A percentile compares a stretch with the other conserved stretches of the same genome.
Conservation (phyloP, 2,888 invertebrate genomes). For the Thumatha senex region DNA sequence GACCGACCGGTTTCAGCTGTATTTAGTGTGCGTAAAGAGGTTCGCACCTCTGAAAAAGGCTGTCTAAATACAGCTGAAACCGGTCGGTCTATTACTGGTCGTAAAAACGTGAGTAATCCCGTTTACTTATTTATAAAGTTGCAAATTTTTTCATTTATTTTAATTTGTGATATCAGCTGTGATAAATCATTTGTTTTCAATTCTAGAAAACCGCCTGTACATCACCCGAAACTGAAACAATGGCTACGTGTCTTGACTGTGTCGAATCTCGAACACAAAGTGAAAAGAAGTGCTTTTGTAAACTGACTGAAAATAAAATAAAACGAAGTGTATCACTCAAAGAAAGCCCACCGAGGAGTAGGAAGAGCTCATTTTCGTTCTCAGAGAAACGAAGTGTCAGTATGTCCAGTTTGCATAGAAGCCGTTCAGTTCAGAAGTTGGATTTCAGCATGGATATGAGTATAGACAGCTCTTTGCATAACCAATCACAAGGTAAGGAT, state of each 20-base stretch:
- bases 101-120: too few relatives aligned
- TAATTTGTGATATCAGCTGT: too few relatives aligned
- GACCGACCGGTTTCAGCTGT: too few relatives aligned
- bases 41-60: too few relatives aligned
- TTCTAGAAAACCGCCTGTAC: conserved; percentile 73
- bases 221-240: conserved; percentile 70
- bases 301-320: conserved; percentile 60
- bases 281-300: conserved; percentile 62
- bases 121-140: too few relatives aligned
- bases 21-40: too few relatives aligned
- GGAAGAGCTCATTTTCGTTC: conserved; percentile 57
- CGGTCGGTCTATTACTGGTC: too few relatives aligned
- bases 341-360: conserved; percentile 62
- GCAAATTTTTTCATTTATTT: too few relatives aligned
- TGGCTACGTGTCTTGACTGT: conserved; percentile 70
- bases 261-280: conserved; percentile 47
- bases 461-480: conserved; percentile 71
- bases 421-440: conserved; percentile 76
- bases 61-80: too few relatives aligned
- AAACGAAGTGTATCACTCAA: conserved; percentile 69
- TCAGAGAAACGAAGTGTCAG: conserved; percentile 70
- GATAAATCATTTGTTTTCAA: conserved; percentile 16
- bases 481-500: conserved; percentile 62
- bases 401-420: conserved; percentile 69
- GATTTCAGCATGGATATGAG: conserved; percentile 83